Base-by-base conservation (phyloP, 2,888 invertebrate genomes). In the Hydriomena furcata region DNA sequence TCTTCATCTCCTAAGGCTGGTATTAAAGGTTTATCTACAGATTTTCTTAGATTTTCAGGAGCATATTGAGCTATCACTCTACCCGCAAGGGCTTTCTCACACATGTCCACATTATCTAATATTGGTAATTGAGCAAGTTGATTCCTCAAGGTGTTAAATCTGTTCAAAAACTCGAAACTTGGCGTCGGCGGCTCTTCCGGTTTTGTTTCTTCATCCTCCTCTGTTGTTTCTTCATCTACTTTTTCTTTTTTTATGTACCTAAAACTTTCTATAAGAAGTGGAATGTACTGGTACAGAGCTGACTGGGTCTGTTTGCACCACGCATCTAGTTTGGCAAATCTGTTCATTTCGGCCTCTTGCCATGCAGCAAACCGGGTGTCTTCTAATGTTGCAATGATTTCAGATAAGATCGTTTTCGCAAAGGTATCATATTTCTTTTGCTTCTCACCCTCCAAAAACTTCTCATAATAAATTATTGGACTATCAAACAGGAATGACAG, bases 401-500 rank as follows among this genome's bases (percentile, higher is more conserved):
- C 83, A 1, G 85, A 82, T 30, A 87, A 69, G 54, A 90, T 81
- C 4, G 65, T 76, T 71, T 63, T 72, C n/a, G 76, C 62, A 61
- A 65, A 81, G 1, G 27, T 52, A n/a, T 73, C 47, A 60, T 69
- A 76, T 50, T 86, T 86, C 25, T 73, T 79, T 54, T 64, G 48
- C 55, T 44, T 81, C 65, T 81, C 76, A 7, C 55, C 52, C 34
- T 76, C 57, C 6, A 75, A 45, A 56, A 87, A 66, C 1, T 49
- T 53, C 4, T 67, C 50, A 44, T 82, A 88, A 59, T 79, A 71
- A 34, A 92, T 76, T 25, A 93, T 74, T 23, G 79, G 76, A 0
- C 86, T 82, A 54, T 91, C 82, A 58, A 92, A 91, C 41, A 91
- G 54, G 71, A 91, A 91, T 0, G 91, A 90, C 7, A 94, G 75